These are phyloP conservation scores for Agapornis roseicollis DNA, from an alignment of 2,113 vertebrate species.

Conservation along the genomic window DNA sequence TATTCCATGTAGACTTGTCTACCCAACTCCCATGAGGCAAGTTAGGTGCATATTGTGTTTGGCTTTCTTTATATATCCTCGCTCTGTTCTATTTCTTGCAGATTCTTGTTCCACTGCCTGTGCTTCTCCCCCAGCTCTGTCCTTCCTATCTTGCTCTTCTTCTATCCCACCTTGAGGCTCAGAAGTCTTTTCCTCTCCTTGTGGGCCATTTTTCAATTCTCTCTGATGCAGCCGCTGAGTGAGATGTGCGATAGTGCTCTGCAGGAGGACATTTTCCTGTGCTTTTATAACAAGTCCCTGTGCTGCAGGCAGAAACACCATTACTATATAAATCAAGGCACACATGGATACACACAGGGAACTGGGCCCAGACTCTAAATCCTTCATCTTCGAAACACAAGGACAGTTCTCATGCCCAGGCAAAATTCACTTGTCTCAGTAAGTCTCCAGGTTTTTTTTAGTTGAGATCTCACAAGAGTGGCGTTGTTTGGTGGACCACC, in stretches of 20 bases:
- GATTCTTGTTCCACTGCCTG: not conserved
- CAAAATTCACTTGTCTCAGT: not conserved
- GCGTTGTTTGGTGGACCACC: not conserved
- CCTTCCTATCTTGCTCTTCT: not conserved
- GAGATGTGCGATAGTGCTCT: not conserved
- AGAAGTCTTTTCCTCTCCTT: not conserved
- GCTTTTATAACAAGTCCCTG: not conserved
- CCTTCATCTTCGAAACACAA: not conserved
- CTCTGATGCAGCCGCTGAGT: not conserved
- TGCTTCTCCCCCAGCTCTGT: not conserved
- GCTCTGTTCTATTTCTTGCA: not conserved
- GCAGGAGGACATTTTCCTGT: not conserved
- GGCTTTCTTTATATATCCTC: not conserved
- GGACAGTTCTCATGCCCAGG: not conserved
- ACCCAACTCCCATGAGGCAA: not conserved
- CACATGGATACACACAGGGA: not conserved
- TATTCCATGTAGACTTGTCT: not conserved
- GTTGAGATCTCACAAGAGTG: not conserved
- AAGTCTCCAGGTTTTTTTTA: not conserved
- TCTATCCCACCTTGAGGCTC: not conserved
- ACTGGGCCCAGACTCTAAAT: not conserved
- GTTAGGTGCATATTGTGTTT: not conserved
- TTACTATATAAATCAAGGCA: constrained; percentile 6
- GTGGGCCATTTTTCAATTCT: not conserved
- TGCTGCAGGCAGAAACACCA: not conserved